Percentiles rank a stretch among this genome's conserved stretches.
Evolutionary conservation across 1,140 invertebrate genomes (phyloP).

Genomic region (Cyrtorhinus lividipennis): DNA sequence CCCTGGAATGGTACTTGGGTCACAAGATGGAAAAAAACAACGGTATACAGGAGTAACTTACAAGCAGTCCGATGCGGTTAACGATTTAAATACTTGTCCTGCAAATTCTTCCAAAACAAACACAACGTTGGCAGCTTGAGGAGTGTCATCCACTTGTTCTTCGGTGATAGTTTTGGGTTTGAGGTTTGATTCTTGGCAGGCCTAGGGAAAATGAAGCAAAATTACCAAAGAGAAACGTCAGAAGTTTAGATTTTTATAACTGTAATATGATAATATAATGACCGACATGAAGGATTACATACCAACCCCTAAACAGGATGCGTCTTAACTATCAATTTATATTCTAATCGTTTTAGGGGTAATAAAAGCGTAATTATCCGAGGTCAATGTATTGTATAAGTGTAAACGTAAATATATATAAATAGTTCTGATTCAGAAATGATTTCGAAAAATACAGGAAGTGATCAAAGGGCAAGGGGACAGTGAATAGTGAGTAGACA

Average conservation of each 20-base stretch:
- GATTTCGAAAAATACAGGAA: too few relatives aligned
- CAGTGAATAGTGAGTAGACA: too few relatives aligned
- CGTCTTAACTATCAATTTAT: not conserved
- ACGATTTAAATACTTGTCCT: slow-evolving; percentile 9
- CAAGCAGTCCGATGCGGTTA: slow-evolving; percentile 10
- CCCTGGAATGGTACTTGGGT: not conserved
- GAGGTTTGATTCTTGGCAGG: slow-evolving; percentile 14
- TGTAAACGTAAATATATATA: too few relatives aligned
- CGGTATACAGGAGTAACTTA: slow-evolving; percentile 3
- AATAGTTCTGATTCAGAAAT: too few relatives aligned
- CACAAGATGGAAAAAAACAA: not conserved
- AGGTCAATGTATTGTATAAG: not conserved
- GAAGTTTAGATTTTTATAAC: too few relatives aligned
- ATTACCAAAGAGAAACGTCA: not conserved
- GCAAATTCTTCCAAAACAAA: slow-evolving; percentile 16
- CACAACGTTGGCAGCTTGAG: not conserved
- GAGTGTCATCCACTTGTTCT: not conserved
- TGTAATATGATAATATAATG: too few relatives aligned
- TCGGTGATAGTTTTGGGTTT: slow-evolving; percentile 15
- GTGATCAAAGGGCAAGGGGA: too few relatives aligned
- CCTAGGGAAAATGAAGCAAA: not conserved
- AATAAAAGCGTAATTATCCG: not conserved
- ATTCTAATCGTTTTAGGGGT: not conserved
- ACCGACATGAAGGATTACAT: too few relatives aligned
- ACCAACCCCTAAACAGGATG: too few relatives aligned